Base-by-base conservation (phyloP, 2,797 vertebrate species). In the Centropyge bicolor region DNA sequence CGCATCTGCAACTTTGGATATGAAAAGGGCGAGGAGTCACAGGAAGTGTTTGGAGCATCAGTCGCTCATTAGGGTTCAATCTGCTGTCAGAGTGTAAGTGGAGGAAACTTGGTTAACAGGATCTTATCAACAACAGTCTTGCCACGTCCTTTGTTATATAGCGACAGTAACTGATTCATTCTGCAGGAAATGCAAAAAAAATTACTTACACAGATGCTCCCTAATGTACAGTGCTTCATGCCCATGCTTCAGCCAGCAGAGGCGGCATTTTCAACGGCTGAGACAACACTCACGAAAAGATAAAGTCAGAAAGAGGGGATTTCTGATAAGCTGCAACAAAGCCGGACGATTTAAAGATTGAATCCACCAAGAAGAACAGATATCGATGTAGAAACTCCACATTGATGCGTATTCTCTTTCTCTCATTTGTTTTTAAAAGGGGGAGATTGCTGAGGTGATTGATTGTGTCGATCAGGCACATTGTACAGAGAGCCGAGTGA, bases 381-480 rank as follows among this genome's bases (percentile, higher is more conserved):
- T 81, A 78, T 27, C 56, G 14, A 64, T 74, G 79, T 59, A 60
- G 19, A 73, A 80, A 72, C 81, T 61, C 71, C 64, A 45, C 57
- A 24, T 22, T 9, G 55, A 51, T 84, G 11, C 59, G 24, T 74
- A 76, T 70, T 76, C 69, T 70, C 61, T 38, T 60, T 62, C 59
- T 51, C 41, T 12, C 14, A 5, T 65, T 70, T 66, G 16, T 76
- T 76, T 41, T 45, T 27, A 41, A 68, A 52, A 72, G 67, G 60
- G 70, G n/a, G 67, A 74, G 45, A 36, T 52, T 52, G 68, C 62
- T 59, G 55, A 66, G 19, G 41, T 91, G 88, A 93, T 88, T 87
- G 90, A 93, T 92, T 80, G 80, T 88, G 85, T 89, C 75, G 60
- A 88, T 94, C 87, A 80, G 85, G 63, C 83, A 43, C 74, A 78